Conservation (phyloP, 2,888 invertebrate genomes). For the Theristus sp. region DNA sequence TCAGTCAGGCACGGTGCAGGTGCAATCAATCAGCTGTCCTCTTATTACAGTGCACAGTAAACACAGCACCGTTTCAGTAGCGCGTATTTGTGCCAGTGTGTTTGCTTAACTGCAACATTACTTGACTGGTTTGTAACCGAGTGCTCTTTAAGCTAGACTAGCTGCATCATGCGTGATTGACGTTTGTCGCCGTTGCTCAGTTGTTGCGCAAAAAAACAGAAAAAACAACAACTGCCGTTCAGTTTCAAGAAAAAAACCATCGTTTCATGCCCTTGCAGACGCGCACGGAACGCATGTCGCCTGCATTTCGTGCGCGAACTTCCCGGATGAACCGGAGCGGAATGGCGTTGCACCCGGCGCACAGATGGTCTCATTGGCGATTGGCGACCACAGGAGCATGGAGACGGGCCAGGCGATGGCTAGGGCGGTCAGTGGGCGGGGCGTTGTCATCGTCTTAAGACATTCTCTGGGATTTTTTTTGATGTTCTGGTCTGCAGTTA, state of each 20-base stretch:
- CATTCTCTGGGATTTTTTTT: not conserved
- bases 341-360: slow-evolving; percentile 94
- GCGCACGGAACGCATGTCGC: slow-evolving; percentile 95
- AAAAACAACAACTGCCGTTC: not conserved
- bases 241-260: no score
- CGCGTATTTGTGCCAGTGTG: no score
- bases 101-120: no score
- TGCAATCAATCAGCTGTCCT: no score
- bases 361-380: slow-evolving; percentile 70
- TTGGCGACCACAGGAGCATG: slow-evolving; percentile 73
- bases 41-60: no score
- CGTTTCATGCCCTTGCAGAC: slow-evolving; percentile 51
- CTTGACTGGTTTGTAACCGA: no score
- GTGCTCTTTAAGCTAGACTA: no score
- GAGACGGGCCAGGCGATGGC: slow-evolving; percentile 85
- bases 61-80: no score
- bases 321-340: slow-evolving; percentile 61
- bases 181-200: not conserved
- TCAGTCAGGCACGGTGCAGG: no score
- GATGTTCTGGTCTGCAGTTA: not conserved
- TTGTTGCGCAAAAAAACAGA: not conserved
- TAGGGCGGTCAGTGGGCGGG: slow-evolving; percentile 64
- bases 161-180: no score
- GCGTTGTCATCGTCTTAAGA: not conserved
- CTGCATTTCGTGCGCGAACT: slow-evolving; percentile 76